Conservation (phyloP, 2,888 invertebrate genomes). For the Epirrhoe tristata region DNA sequence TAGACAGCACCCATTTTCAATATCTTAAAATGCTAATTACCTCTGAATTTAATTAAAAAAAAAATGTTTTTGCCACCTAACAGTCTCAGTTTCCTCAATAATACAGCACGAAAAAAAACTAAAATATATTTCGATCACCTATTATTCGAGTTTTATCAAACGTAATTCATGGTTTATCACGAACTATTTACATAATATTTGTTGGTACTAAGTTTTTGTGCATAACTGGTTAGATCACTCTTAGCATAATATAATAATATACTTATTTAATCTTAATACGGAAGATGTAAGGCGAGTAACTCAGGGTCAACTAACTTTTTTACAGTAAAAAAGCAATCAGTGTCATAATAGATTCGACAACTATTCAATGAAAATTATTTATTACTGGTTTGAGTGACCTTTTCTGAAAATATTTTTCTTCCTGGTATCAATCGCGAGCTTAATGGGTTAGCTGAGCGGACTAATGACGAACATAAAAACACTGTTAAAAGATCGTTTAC, state of each 20-base stretch:
- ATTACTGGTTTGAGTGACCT: neutral
- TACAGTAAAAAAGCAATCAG: conserved; percentile 3
- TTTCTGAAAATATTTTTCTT: conserved; percentile 1
- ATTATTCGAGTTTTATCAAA: neutral
- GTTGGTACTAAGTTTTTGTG: neutral
- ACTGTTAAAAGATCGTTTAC: too few species aligned
- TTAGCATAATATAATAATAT: neutral
- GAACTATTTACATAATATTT: neutral
- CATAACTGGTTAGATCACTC: conserved; percentile 1
- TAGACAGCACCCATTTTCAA: too few species aligned
- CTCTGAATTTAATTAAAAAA: too few species aligned
- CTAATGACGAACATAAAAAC: too few species aligned
- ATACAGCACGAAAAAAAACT: too few species aligned
- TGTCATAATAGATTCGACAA: neutral
- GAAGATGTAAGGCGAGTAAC: neutral
- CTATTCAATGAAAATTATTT: neutral
- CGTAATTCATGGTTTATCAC: neutral
- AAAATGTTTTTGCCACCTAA: too few species aligned
- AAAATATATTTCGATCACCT: too few species aligned
- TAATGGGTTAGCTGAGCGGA: neutral
- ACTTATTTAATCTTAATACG: neutral
- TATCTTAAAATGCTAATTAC: too few species aligned
- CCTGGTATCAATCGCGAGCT: neutral
- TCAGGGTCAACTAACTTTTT: neutral
- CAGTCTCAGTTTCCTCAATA: too few species aligned